phyloP scores from a whole-genome alignment of 2,888 invertebrate species.

The Pseudanteris insignis region DNA sequence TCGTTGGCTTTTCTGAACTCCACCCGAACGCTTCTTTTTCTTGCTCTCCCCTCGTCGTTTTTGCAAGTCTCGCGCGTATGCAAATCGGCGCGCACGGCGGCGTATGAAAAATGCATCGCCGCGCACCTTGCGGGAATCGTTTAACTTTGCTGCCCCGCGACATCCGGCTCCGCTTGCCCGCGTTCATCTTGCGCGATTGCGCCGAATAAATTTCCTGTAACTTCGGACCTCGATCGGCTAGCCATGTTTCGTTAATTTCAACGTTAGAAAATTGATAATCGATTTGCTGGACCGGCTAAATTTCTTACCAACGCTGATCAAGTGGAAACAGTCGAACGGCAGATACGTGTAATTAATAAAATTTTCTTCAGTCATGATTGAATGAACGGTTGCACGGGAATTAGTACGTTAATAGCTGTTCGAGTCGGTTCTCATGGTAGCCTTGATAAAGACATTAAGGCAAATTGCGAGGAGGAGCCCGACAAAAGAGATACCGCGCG shows the following conservation, averaged over 20 bases:
- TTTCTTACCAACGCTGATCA: too few relatives aligned
- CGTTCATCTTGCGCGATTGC: too few relatives aligned
- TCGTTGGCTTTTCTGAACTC: constrained; percentile 29
- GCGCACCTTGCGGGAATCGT: constrained; percentile 36
- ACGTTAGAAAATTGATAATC: constrained; percentile 20
- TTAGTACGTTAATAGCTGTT: constrained; percentile 38
- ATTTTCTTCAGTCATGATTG: constrained; percentile 25
- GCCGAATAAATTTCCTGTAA: too few relatives aligned
- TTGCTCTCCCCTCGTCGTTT: constrained; percentile 6
- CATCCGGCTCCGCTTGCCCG: constrained; percentile 30
- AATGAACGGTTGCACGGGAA: constrained; percentile 31
- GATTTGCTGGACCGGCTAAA: constrained; percentile 15
- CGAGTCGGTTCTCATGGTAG: constrained; percentile 42
- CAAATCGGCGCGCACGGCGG: constrained; percentile 21
- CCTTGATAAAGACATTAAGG: constrained; percentile 60
- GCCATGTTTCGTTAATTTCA: too few relatives aligned
- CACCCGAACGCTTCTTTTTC: background rate
- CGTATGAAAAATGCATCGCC: constrained; percentile 43
- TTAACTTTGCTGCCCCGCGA: constrained; percentile 37
- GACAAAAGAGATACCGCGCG: constrained; percentile 49
- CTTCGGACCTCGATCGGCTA: too few relatives aligned
- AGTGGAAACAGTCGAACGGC: background rate
- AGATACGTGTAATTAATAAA: constrained; percentile 25
- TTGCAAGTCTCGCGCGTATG: constrained; percentile 34
- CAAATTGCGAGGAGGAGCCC: constrained; percentile 34